Percentiles rank a stretch among this genome's conserved stretches.
phyloP scores from a whole-genome alignment of 2,888 invertebrate species.

The Podabrus alpinus region DNA sequence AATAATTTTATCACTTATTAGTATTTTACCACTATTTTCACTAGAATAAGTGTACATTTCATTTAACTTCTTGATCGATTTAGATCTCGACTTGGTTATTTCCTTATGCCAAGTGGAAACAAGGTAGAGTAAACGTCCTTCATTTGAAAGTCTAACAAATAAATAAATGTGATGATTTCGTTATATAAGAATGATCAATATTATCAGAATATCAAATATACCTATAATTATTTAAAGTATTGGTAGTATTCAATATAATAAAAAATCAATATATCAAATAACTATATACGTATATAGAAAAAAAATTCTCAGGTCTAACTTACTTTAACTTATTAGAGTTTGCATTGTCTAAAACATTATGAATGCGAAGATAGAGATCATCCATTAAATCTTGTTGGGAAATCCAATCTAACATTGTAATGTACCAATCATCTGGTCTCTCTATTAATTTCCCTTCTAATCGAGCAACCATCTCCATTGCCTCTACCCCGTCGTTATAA shows the following conservation, averaged over 20 bases:
- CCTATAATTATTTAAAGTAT: no score
- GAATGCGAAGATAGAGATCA: slow-evolving; percentile 45
- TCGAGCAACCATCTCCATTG: slow-evolving; percentile 30
- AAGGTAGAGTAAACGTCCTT: slow-evolving; percentile 37
- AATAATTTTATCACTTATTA: slow-evolving; percentile 50
- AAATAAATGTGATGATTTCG: background rate
- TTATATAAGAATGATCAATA: no score
- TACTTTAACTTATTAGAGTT: slow-evolving; percentile 13
- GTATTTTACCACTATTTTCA: slow-evolving; percentile 23
- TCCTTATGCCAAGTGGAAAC: slow-evolving; percentile 46
- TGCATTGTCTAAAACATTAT: slow-evolving; percentile 35
- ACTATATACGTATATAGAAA: background rate
- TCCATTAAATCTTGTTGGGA: slow-evolving; percentile 38
- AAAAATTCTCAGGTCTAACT: background rate
- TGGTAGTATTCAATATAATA: no score
- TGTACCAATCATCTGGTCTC: slow-evolving; percentile 53
- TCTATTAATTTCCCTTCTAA: slow-evolving; percentile 40
- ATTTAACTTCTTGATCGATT: slow-evolving; percentile 43
- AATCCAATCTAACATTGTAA: slow-evolving; percentile 50
- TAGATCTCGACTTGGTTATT: slow-evolving; percentile 45
- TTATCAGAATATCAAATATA: no score
- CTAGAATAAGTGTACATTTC: slow-evolving; percentile 37
- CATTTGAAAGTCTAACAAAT: slow-evolving; percentile 22
- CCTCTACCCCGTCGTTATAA: slow-evolving; percentile 33
- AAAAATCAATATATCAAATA: no score